Evolutionary conservation across 1,140 invertebrate genomes (phyloP), one percentile per base, ranked within the genome.

Genomic region (Lanistes nyassanus): DNA sequence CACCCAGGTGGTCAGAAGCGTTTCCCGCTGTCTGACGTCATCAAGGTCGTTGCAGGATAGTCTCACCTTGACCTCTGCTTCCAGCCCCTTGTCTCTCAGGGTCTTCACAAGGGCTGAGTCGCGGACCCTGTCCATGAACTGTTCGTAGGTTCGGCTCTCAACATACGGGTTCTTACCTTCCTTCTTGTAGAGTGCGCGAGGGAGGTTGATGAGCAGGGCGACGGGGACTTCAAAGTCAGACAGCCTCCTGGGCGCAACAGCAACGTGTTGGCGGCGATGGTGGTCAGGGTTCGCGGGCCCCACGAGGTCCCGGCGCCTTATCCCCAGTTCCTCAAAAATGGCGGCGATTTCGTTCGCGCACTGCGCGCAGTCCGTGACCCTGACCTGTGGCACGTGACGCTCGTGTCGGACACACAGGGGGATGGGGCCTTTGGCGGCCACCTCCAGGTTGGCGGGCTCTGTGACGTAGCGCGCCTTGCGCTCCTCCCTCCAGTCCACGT

Each of bases 1-100:
- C 34, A 79, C 37, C 77, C 77, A 79, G 7, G 70, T 74, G 3
- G 75, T 64, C 31, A 74, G 19, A 13, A 53, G 39, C 11, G 23
- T n/a, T 3, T 16, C 21, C 2, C n/a, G 21, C 0, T 62, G 16
- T 21, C 23, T 3, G 34, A 39, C 36, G 4, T 72, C 56, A 0
- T 39, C 56, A 39, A 72, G 55, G 3, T 62, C 65, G 21, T 37
- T 37, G 39, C 34, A 67, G 23, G 29, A 36, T 5, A 72, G 36
- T 7, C 9, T 9, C 4, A 9, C n/a, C 26, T 62, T 72, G 6
- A 72, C 29, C n/a, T n/a, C 56, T 1, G 60, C 70, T 13, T 62
- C 7, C 19, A 60, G 36, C 11, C n/a, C 36, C 26, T 62, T 13
- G 21, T 39, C 19, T 42, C 26, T 62, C 19, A 72, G 56, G 13